Base-by-base conservation (phyloP, 2,113 vertebrate genomes). In the Ictalurus furcatus region DNA sequence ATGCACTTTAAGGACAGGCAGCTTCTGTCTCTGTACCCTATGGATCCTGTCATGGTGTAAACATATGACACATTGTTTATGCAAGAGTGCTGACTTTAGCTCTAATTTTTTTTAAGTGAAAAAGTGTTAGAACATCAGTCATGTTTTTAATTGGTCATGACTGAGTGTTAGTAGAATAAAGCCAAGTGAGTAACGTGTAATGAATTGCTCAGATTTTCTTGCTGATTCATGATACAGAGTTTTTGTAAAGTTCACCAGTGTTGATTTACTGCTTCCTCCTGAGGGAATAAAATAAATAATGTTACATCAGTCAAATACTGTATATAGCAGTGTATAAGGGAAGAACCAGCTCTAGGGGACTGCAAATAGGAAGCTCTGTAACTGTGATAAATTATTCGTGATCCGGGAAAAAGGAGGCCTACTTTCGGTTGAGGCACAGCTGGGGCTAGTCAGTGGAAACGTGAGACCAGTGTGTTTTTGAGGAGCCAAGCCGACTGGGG, bases 371-470 rank as follows among this genome's bases (percentile, higher is more conserved):
- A 92, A 91, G 89, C 85, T 82, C 71, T 85, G 79, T 91, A 90
- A 91, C 90, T 90, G 89, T 92, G 88, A 92, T 91, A 73, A 90
- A 92, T 90, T 76, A 65, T 67, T 84, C 73, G 34, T 76, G 90
- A 90, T 88, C 81, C 44, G 58, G 85, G 58, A 84, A 86, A 84
- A 88, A 82, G 59, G 85, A 90, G 82, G 84, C 87, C 74, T 90
- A 90, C 81, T 87, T 90, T 92, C 79, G 52, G 85, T 80, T 56
- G 58, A 90, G 89, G 87, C 90, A 85, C 91, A 92, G 90, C 92
- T 92, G 92, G 92, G 89, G 82, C 71, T 88, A 90, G 90, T 91
- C 92, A 88, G 87, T 88, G 90, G 91, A 92, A 91, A 92, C 48
- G 88, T 91, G 86, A 91, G 88, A 88, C 89, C 65, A 86, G 40